Percentiles rank a stretch among this genome's conserved stretches.
phyloP scores from a whole-genome alignment of 1,140 invertebrate species.

The Heliothis subflexa region DNA sequence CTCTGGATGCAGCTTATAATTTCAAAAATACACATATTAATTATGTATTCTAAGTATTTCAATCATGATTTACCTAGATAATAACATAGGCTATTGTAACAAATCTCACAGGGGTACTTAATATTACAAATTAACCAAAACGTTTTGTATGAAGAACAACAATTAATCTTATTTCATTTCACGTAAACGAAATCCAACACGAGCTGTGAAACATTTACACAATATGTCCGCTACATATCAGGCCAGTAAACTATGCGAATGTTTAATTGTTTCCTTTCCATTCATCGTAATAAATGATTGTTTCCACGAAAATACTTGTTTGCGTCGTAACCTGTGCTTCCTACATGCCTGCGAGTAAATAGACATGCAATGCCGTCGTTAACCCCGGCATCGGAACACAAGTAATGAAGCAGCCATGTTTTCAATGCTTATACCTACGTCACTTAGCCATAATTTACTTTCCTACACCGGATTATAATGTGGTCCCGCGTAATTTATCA shows the following conservation, averaged over 20 bases:
- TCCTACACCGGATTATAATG: slow-evolving; percentile 21
- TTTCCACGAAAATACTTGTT: slow-evolving; percentile 33
- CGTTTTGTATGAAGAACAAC: too few species aligned
- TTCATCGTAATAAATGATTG: slow-evolving; percentile 28
- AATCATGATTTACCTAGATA: too few species aligned
- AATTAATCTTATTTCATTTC: not conserved
- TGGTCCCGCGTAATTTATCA: slow-evolving; percentile 33
- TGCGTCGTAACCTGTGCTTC: slow-evolving; percentile 23
- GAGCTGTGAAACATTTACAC: not conserved
- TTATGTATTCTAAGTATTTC: too few species aligned
- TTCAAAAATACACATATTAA: too few species aligned
- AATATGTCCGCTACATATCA: slow-evolving; percentile 1
- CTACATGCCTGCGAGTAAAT: slow-evolving; percentile 8
- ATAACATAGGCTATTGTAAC: too few species aligned
- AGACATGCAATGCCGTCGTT: slow-evolving; percentile 40
- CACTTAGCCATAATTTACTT: slow-evolving; percentile 36
- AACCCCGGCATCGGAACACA: not conserved
- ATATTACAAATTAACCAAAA: too few species aligned
- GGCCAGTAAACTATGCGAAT: not conserved
- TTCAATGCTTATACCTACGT: slow-evolving; percentile 13
- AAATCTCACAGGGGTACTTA: too few species aligned
- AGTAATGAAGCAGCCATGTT: slow-evolving; percentile 8
- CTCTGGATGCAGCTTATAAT: too few species aligned
- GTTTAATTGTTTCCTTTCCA: slow-evolving; percentile 18
- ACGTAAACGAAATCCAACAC: not conserved